Evolutionary conservation across 2,113 vertebrate genomes (phyloP), one percentile per base, ranked within the genome.

Genomic region (Noturus placidus): DNA sequence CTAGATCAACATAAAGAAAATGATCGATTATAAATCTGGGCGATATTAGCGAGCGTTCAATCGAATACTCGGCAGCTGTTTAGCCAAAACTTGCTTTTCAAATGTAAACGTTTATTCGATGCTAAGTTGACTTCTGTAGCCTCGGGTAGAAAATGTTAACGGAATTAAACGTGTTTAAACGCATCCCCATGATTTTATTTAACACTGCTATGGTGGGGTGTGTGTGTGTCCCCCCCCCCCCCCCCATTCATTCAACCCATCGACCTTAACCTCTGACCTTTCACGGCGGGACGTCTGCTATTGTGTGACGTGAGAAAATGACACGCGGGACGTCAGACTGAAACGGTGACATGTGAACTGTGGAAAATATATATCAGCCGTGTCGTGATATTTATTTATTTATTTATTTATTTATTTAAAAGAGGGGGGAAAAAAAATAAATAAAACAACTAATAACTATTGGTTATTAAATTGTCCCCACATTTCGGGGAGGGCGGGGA

Each of bases 301-400:
- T 83, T 83, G 82, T 83, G 82, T 30, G 82, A 83, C 17, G 42
- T 83, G 82, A 83, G 82, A 83, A 52, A 69, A 82, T 63, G 14
- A 27, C 38, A 46, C 74, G 42, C 74, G 2, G 42, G 10, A 46
- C 42, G 22, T 38, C 57, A 61, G 25, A 65, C 25, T 27, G 7
- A 27, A 35, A 27, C 3, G 20, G 27, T 63, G 61, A 83, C 27
- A 38, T 82, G 59, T 20, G 33, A 27, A 82, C 63, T 3, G 20
- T 46, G 38, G 27, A 46, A 50, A 77, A 77, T 77, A n/a, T n/a
- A n/a, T n/a, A n/a, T n/a, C n/a, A n/a, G n/a, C n/a, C n/a, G n/a
- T n/a, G n/a, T n/a, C n/a, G n/a, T n/a, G n/a, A n/a, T 56, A 5
- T 17, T 3, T 61, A 61, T 22, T 61, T 25, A 46, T 46, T 46